A percentile compares a stretch with the other conserved stretches of the same genome.
Conservation (phyloP, 2,797 vertebrate genomes). For the Arrhamphus sclerolepis region DNA sequence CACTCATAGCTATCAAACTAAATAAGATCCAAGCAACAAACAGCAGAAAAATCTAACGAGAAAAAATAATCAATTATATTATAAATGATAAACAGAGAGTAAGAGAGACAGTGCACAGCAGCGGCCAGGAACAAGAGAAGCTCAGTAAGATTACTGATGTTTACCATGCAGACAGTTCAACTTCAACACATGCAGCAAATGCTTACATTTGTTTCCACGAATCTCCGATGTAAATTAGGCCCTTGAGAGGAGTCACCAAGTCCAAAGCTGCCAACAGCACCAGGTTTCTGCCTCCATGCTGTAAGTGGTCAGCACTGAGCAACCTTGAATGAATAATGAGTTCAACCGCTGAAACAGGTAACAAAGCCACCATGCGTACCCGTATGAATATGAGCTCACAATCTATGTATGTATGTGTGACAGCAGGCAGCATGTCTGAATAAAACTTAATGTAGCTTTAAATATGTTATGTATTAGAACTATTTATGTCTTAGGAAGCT, state of each 20-base stretch:
- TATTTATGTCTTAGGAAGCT: no score
- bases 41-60: conserved; percentile 16
- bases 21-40: conserved; percentile 14
- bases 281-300: conserved; percentile 14
- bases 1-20: conserved; percentile 10
- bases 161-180: conserved; percentile 36
- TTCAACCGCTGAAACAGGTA: conserved; percentile 18
- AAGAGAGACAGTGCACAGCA: neutral
- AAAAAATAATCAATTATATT: neutral
- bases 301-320: conserved; percentile 29
- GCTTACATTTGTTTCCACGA: conserved; percentile 30
- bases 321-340: conserved; percentile 41
- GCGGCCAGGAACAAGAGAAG: conserved; percentile 20
- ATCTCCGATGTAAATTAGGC: conserved; percentile 28
- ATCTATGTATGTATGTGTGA: no score
- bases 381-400: conserved; percentile 11
- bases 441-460: neutral
- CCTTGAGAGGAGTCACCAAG: conserved; percentile 29
- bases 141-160: conserved; percentile 52
- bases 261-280: conserved; percentile 27
- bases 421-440: neutral
- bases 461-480: no score
- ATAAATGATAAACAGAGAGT: no score
- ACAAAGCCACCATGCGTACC: conserved; percentile 12
- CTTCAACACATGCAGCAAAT: conserved; percentile 30